A percentile compares a stretch with the other conserved stretches of the same genome.
phyloP scores from a whole-genome alignment of 2,888 invertebrate genomes.

The Papilio demoleus region DNA sequence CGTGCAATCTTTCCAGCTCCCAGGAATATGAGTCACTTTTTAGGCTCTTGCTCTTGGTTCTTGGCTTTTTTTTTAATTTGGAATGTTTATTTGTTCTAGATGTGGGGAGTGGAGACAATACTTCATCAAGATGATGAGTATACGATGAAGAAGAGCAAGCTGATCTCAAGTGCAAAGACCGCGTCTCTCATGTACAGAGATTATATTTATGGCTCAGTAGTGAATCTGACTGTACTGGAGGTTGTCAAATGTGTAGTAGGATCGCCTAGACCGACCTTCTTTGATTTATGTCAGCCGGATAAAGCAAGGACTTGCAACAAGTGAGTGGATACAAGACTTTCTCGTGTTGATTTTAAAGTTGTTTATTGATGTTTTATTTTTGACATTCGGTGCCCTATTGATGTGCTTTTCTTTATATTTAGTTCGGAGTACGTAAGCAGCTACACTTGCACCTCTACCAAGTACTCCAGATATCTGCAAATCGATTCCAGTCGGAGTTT shows the following conservation, averaged over 20 bases:
- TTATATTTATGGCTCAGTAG: constrained; percentile 85
- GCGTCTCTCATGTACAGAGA: constrained; percentile 83
- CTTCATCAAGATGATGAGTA: constrained; percentile 73
- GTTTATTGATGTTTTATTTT: neutral
- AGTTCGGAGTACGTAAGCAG: constrained; percentile 83
- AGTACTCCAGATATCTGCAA: constrained; percentile 81
- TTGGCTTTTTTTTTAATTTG: too few relatives aligned
- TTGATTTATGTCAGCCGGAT: constrained; percentile 88
- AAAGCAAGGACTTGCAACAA: constrained; percentile 85
- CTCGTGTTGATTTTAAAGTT: neutral
- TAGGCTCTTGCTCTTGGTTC: too few relatives aligned
- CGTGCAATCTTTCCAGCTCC: too few relatives aligned
- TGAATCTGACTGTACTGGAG: constrained; percentile 85
- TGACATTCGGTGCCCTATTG: too few relatives aligned
- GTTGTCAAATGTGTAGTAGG: constrained; percentile 87
- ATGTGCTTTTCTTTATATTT: neutral
- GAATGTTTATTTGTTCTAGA: constrained; percentile 51
- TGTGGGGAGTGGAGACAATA: constrained; percentile 76
- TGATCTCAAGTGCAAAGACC: constrained; percentile 65
- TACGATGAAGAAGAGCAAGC: constrained; percentile 71
- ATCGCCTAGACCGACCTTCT: constrained; percentile 90
- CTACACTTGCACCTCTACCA: constrained; percentile 86
- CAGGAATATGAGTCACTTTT: too few relatives aligned
- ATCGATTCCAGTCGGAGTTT: constrained; percentile 87
- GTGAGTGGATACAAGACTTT: constrained; percentile 54